These are phyloP conservation scores for Sinelater perroti DNA, from an alignment of 2,888 invertebrate species.

Conservation along the genomic window DNA sequence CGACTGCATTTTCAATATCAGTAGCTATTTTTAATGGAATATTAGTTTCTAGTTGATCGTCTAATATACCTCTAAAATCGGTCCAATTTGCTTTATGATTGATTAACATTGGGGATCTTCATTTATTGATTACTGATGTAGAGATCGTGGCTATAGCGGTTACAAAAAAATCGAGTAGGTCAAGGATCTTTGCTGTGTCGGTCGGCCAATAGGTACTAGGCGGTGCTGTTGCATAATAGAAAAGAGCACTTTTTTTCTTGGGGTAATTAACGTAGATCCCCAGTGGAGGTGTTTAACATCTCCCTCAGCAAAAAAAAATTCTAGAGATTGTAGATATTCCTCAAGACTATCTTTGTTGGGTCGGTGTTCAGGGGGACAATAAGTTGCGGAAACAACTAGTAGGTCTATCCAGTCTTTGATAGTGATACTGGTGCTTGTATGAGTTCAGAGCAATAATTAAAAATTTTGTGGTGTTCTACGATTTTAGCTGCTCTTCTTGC, in stretches of 20 bases:
- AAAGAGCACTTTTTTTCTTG: not conserved
- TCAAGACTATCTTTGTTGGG: not conserved
- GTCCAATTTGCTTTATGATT: too few species aligned
- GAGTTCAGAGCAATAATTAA: too few species aligned
- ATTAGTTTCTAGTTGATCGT: too few species aligned
- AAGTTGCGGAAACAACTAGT: not conserved
- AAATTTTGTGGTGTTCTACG: slow-evolving; percentile 7
- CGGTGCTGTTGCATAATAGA: not conserved
- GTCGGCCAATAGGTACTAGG: slow-evolving; percentile 1
- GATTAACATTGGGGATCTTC: too few species aligned
- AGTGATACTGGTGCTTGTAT: too few species aligned
- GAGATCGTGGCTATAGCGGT: too few species aligned
- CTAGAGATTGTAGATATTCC: not conserved
- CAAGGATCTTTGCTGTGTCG: not conserved
- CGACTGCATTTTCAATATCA: too few species aligned
- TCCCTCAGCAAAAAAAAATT: not conserved
- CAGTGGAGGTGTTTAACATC: not conserved
- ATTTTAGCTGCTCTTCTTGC: slow-evolving; percentile 8
- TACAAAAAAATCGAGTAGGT: slow-evolving; percentile 2
- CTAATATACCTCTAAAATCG: too few species aligned
- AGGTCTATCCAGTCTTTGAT: not conserved
- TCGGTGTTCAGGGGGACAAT: slow-evolving; percentile 1
- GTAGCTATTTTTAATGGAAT: too few species aligned
- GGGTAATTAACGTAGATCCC: not conserved
- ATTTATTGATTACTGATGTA: too few species aligned